These are phyloP conservation scores for Magallana gigas DNA, from an alignment of 1,140 invertebrate species.

Conservation along the genomic window DNA sequence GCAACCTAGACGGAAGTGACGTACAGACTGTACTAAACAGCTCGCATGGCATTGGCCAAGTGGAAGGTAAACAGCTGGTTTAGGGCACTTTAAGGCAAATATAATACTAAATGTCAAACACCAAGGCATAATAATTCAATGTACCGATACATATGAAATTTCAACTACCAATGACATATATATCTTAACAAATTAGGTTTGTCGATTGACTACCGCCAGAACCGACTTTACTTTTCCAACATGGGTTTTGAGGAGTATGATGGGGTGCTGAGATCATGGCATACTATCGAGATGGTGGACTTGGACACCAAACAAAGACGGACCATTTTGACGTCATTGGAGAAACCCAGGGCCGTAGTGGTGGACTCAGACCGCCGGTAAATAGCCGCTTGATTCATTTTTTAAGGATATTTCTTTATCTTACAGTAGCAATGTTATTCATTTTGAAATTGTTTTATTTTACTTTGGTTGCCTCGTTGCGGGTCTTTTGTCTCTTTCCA, in stretches of 20 bases:
- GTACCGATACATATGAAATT: background rate
- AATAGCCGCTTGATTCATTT: background rate
- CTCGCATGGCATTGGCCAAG: conserved; percentile 37
- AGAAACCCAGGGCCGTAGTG: conserved; percentile 13
- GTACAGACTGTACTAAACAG: conserved; percentile 12
- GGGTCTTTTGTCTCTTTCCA: too few species aligned
- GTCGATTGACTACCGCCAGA: conserved; percentile 24
- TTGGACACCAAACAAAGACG: background rate
- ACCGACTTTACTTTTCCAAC: conserved; percentile 30
- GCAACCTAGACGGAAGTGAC: conserved; percentile 36
- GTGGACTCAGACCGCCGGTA: conserved; percentile 14
- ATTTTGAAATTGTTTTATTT: background rate
- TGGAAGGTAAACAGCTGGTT: background rate
- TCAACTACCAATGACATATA: background rate
- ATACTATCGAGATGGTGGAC: conserved; percentile 35
- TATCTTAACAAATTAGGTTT: background rate
- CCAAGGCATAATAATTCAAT: background rate
- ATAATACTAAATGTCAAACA: too few species aligned
- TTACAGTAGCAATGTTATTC: background rate
- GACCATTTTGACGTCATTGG: conserved; percentile 6
- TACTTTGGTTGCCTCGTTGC: too few species aligned
- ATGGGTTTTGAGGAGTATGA: conserved; percentile 1
- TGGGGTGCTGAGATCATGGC: conserved; percentile 19
- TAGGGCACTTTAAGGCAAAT: too few species aligned
- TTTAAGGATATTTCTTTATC: background rate